A percentile compares a stretch with the other conserved stretches of the same genome.
Evolutionary conservation across 2,888 invertebrate species (phyloP).

Genomic region (Acanthosepion pharaonis): DNA sequence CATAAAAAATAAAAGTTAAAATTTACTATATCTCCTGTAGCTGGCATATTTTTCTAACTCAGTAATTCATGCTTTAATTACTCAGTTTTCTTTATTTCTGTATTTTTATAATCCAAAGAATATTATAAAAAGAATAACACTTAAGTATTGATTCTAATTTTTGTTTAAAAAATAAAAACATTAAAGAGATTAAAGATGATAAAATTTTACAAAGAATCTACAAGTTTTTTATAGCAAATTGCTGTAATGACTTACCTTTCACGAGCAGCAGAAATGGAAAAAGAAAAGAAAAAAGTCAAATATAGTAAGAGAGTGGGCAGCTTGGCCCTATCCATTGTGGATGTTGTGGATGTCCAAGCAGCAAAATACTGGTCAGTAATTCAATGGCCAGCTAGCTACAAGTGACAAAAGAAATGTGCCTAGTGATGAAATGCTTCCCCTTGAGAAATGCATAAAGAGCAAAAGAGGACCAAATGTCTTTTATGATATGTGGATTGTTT

Average conservation of each 20-base stretch:
- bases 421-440: background rate
- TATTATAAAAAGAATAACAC: too few species aligned
- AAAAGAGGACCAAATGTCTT: constrained; percentile 1
- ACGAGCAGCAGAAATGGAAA: background rate
- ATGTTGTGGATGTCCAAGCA: background rate
- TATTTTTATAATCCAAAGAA: too few species aligned
- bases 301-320: background rate
- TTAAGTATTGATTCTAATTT: too few species aligned
- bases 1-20: too few species aligned
- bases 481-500: constrained; percentile 33
- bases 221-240: too few species aligned
- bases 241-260: background rate
- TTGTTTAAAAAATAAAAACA: too few species aligned
- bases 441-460: background rate
- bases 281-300: background rate
- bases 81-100: too few species aligned
- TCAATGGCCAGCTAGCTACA: background rate
- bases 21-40: too few species aligned
- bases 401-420: background rate
- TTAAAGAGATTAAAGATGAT: too few species aligned
- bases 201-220: background rate
- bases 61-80: too few species aligned
- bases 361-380: background rate
- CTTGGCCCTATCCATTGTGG: background rate
- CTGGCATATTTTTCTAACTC: too few species aligned